Evolutionary conservation across 2,797 vertebrate genomes (phyloP), one percentile per base, ranked within the genome.

Genomic region (Intellagama lesueurii): DNA sequence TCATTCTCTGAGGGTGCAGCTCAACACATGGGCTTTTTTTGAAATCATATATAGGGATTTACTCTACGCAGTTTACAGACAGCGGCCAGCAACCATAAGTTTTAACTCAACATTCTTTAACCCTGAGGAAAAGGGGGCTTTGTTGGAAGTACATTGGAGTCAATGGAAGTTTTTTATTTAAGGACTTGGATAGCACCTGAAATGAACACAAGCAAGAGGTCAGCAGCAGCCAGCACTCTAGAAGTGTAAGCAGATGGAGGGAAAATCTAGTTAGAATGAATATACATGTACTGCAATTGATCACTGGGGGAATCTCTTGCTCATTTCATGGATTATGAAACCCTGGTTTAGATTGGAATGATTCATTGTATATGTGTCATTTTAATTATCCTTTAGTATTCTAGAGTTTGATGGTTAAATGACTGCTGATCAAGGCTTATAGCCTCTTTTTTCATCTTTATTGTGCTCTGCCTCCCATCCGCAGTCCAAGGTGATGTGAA

Each of bases 391-490:
- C 94, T 93, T 95, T 96, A 87, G 96, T 95, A 97, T 97, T 97
- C 97, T 95, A 94, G 95, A 90, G 94, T 93, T 94, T 97, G 97
- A 98, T 97, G 95, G 97, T 95, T 96, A 97, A 98, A 97, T 97
- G 95, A 93, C 90, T 92, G 83, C 94, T 96, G 95, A 96, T 89
- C 88, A 81, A 88, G 90, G 94, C 97, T 97, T 97, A 97, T 95
- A 90, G 93, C 89, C 88, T 94, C 87, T 91, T 91, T 93, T 89
- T 92, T 90, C 88, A 85, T 81, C 92, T 96, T 95, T 96, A 96
- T 95, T 96, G 96, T 96, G 95, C 95, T 95, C 95, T 96, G 89
- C 92, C 89, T 96, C 92, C 94, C 89, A 95, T 96, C 94, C 91
- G 95, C 96, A 96, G 94, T 94, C 93, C 91, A 95, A 96, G 95